These are phyloP conservation scores for Neoscelio sp. DNA, from an alignment of 2,888 invertebrate species.

Conservation along the genomic window DNA sequence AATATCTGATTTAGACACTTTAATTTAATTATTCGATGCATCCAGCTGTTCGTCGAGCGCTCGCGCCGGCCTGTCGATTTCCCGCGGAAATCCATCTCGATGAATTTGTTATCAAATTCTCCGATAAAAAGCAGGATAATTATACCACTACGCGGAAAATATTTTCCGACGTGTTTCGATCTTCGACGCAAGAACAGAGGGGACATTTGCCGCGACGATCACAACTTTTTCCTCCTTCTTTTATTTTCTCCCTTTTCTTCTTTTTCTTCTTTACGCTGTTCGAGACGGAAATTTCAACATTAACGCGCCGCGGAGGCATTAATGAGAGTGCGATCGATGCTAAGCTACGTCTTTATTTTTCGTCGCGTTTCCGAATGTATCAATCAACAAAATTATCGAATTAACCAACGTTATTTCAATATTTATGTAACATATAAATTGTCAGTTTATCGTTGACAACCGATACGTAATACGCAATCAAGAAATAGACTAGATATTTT, in stretches of 20 bases:
- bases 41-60: constrained; percentile 11
- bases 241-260: constrained; percentile 22
- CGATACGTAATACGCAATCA: too few species aligned
- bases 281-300: constrained; percentile 45
- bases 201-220: constrained; percentile 43
- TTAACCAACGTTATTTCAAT: constrained; percentile 5
- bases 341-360: constrained; percentile 14
- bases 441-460: too few species aligned
- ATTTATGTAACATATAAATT: neutral
- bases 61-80: constrained; percentile 7
- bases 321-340: constrained; percentile 35
- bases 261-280: constrained; percentile 22
- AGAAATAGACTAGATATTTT: too few species aligned
- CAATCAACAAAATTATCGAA: constrained; percentile 14
- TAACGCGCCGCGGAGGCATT: constrained; percentile 23
- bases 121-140: constrained; percentile 45
- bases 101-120: constrained; percentile 44
- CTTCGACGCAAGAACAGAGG: constrained; percentile 39
- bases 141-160: constrained; percentile 43
- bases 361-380: constrained; percentile 4
- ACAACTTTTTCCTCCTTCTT: constrained; percentile 35
- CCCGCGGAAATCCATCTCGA: constrained; percentile 55
- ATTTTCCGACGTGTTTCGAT: constrained; percentile 34
- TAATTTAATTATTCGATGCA: constrained; percentile 38
- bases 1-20: constrained; percentile 37